Percentiles rank a stretch among this genome's conserved stretches.
phyloP scores from a whole-genome alignment of 2,113 vertebrate genomes.

The Chamaetylas fuelleborni region DNA sequence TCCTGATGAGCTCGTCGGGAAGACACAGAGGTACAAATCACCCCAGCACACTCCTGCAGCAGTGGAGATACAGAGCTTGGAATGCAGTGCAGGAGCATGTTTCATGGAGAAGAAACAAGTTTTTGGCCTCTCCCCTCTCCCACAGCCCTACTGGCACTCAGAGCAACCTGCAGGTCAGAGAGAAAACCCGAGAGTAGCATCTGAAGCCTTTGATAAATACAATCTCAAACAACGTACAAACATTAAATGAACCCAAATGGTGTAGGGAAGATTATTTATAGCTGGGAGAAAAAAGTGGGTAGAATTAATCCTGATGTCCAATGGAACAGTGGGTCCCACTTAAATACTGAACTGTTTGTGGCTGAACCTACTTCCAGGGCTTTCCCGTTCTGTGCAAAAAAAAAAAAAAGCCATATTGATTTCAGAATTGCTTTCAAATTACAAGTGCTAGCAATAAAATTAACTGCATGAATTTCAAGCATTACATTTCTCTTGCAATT shows the following conservation, averaged over 20 bases:
- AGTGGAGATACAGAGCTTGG: background rate
- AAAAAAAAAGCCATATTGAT: constrained; percentile 11
- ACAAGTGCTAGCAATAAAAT: constrained; percentile 61
- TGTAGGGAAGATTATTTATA: background rate
- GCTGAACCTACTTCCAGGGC: background rate
- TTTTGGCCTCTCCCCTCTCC: background rate
- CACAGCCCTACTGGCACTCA: background rate
- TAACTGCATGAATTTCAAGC: constrained; percentile 46
- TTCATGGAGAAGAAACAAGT: background rate
- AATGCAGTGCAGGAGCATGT: background rate
- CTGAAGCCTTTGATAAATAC: background rate
- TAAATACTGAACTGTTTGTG: background rate
- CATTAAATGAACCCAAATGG: background rate
- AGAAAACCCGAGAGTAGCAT: background rate
- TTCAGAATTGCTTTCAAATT: constrained; percentile 61
- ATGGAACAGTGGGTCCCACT: background rate
- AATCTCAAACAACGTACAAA: background rate
- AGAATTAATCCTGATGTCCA: background rate
- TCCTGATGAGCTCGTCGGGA: background rate
- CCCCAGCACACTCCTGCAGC: background rate
- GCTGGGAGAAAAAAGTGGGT: background rate
- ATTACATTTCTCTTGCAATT: constrained; percentile 29
- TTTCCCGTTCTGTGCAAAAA: background rate
- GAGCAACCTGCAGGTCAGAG: background rate
- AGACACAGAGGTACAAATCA: background rate